Conservation (phyloP, 2,113 vertebrate genomes). For the Aramus guarauna region DNA sequence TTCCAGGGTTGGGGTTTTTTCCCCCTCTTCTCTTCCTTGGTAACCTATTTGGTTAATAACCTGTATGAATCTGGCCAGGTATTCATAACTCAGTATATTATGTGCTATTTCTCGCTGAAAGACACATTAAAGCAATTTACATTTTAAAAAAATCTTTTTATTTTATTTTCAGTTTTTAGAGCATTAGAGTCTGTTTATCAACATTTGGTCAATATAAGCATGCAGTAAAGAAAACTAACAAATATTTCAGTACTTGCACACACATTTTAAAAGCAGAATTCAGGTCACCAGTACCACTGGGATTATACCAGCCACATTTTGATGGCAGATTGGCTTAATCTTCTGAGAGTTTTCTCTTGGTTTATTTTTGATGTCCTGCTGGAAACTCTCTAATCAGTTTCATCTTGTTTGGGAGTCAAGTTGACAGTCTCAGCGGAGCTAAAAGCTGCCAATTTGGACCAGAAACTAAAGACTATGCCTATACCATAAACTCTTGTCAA, state of each 20-base stretch:
- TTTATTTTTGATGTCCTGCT: not conserved
- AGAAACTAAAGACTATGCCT: not conserved
- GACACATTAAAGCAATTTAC: not conserved
- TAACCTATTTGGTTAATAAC: not conserved
- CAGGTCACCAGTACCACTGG: not conserved
- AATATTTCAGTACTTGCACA: not conserved
- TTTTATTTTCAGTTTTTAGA: not conserved
- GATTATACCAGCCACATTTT: not conserved
- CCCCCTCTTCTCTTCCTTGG: not conserved
- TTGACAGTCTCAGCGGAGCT: not conserved
- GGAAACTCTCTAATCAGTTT: not conserved
- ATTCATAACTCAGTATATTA: not conserved
- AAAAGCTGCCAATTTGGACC: not conserved
- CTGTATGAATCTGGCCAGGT: not conserved
- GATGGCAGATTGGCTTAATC: not conserved
- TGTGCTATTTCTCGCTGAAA: not conserved
- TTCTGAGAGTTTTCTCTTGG: not conserved
- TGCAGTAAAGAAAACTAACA: not conserved
- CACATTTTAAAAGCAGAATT: not conserved
- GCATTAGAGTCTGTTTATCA: not conserved
- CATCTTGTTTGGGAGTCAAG: not conserved
- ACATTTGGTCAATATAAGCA: not conserved
- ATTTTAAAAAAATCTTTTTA: not conserved
- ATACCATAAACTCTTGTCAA: not conserved
- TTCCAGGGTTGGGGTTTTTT: fast-evolving